phyloP scores from a whole-genome alignment of 37 sponge, comb jelly and placozoan genomes.

The Corticium candelabrum region DNA sequence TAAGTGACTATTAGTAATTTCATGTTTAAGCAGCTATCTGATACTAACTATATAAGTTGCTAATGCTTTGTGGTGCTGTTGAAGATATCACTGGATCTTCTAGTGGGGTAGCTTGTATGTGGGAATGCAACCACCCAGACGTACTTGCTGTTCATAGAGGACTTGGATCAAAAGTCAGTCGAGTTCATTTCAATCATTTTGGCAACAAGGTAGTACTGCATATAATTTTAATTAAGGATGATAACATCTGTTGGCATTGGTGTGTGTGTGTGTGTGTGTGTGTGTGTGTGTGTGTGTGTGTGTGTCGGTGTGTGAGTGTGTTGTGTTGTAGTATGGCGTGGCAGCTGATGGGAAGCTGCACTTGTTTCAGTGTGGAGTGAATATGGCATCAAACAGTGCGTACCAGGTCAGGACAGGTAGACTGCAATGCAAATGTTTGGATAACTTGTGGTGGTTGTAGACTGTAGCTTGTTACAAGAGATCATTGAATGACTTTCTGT shows the following conservation, averaged over 20 bases:
- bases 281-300: too few species aligned
- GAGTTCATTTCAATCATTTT: conserved; percentile 67
- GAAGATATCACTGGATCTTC: conserved; percentile 67
- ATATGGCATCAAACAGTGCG: neutral
- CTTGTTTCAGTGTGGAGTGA: conserved; percentile 18
- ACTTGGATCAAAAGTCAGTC: conserved; percentile 39
- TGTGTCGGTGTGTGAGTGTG: too few species aligned
- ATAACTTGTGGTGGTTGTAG: too few species aligned
- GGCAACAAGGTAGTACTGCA: conserved; percentile 87
- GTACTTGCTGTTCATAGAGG: conserved; percentile 29
- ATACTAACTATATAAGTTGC: too few species aligned
- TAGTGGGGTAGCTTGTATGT: conserved; percentile 68
- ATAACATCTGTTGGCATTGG: too few species aligned
- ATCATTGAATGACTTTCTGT: conserved; percentile 53
- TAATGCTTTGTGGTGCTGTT: too few species aligned
- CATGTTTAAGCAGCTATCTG: neutral
- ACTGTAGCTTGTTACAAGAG: conserved; percentile 33
- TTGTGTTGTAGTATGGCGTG: conserved; percentile 50
- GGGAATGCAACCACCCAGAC: conserved; percentile 59
- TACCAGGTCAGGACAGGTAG: too few species aligned
- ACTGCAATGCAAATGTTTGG: too few species aligned
- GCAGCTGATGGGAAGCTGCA: conserved; percentile 38
- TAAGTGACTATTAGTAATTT: conserved; percentile 18
- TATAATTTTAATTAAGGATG: too few species aligned
- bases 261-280: too few species aligned